Percentiles rank a stretch among this genome's conserved stretches.
Evolutionary conservation across 2,113 vertebrate genomes (phyloP).

Genomic region (Nothobranchius furzeri): DNA sequence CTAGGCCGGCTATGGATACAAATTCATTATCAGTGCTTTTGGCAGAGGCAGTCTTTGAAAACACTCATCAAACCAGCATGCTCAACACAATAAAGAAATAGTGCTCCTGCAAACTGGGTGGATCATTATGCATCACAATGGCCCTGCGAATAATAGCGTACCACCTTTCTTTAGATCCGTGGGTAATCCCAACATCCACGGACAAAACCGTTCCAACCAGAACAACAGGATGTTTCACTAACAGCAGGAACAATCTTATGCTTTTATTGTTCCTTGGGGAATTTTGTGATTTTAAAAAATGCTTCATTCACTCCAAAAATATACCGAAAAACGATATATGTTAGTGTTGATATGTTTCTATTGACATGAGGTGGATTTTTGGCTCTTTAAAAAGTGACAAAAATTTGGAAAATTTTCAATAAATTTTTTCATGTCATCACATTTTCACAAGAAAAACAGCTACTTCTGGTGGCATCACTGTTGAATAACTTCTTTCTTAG

Average conservation of each 20-base stretch:
- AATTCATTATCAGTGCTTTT: constrained; percentile 54
- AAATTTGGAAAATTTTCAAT: no score
- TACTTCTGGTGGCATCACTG: no score
- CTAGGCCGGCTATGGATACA: constrained; percentile 38
- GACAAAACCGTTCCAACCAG: neutral
- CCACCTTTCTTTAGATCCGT: neutral
- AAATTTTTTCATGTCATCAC: no score
- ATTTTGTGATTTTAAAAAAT: neutral
- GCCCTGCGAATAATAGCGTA: constrained; percentile 6
- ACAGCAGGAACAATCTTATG: neutral
- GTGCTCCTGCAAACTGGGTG: neutral
- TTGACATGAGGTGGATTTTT: no score
- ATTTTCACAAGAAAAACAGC: no score
- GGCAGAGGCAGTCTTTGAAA: constrained; percentile 37
- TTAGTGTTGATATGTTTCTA: no score
- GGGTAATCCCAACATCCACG: neutral
- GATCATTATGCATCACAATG: constrained; percentile 7
- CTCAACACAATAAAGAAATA: neutral
- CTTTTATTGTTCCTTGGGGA: neutral
- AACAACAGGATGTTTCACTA: neutral
- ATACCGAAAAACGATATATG: neutral
- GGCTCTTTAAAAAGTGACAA: no score
- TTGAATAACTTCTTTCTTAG: no score
- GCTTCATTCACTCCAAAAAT: neutral
- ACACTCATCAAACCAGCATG: constrained; percentile 43